Base-by-base conservation (phyloP, 2,797 vertebrate species). In the Pseudocheirus occidentalis region DNA sequence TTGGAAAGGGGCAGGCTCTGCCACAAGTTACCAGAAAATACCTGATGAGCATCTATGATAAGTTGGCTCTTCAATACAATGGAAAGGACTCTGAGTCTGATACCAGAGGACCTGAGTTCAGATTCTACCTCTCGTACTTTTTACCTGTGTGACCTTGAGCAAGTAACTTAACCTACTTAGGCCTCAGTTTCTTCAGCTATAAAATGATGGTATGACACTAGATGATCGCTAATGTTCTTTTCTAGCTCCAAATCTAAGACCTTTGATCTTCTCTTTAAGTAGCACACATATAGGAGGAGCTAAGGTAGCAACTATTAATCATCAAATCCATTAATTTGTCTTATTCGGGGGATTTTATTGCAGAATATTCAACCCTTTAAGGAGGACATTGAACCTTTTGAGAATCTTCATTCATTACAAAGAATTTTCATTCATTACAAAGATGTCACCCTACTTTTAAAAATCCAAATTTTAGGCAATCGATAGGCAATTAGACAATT, bases 381-480 rank as follows among this genome's bases (percentile, higher is more conserved):
- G 50, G 50, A 93, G 9, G 50, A 93, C 90, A 91, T 92, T 94
- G 54, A n/a, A 54, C 5, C 31, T 94, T 92, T 95, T 93, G 46
- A 14, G 21, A 90, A 91, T 66, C 73, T 81, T 81, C n/a, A 81
- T 81, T 46, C 18, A 24, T 46, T 81, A 66, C 34, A 66, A 91
- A 16, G 54, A 62, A 90, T 81, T 87, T 59, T 59, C 58, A 59
- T 59, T 59, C 29, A 59, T 31, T 59, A 66, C 59, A 66, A 90
- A 16, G 52, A 89, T 91, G 31, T 90, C 2, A 2, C 10, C 50
- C 10, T 52, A 66, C 95, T 62, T 52, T 52, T 52, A 28, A 24
- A 73, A 94, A 93, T 16, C 13, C 6, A 81, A 59, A 55, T 55
- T 14, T 31, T 89, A 1, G 28, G 53, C 12, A 50, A 59, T 90